Evolutionary conservation across 2,888 invertebrate genomes (phyloP).

Genomic region (Tetrapedia diversipes): DNA sequence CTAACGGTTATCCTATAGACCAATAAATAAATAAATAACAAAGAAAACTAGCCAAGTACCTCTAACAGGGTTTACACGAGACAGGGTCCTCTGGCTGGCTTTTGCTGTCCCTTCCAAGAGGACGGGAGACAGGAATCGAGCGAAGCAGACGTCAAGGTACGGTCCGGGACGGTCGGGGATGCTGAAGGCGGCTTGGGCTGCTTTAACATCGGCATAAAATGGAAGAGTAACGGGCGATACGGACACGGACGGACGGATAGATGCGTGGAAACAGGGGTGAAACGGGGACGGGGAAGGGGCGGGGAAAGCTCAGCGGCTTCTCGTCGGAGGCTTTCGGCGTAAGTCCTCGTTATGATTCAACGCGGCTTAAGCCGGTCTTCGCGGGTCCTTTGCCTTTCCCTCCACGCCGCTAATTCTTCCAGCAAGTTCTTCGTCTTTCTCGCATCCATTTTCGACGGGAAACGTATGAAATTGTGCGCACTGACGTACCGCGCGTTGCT

Average conservation of each 20-base stretch:
- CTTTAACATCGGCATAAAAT: slow-evolving; percentile 14
- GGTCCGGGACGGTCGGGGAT: background rate
- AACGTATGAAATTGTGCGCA: no score
- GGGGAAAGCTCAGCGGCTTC: slow-evolving; percentile 68
- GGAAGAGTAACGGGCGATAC: slow-evolving; percentile 13
- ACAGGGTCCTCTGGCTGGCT: no score
- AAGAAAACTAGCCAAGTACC: no score
- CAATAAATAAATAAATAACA: no score
- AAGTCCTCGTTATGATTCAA: slow-evolving; percentile 83
- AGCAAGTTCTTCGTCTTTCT: slow-evolving; percentile 60
- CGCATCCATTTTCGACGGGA: slow-evolving; percentile 71
- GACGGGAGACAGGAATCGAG: background rate
- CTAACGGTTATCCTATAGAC: no score
- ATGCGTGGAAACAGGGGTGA: slow-evolving; percentile 22
- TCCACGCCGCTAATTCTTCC: slow-evolving; percentile 61
- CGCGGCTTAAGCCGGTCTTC: slow-evolving; percentile 80
- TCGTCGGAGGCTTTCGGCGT: slow-evolving; percentile 78
- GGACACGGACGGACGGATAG: slow-evolving; percentile 30
- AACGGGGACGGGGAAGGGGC: slow-evolving; percentile 41
- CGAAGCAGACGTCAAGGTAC: background rate
- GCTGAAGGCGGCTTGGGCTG: background rate
- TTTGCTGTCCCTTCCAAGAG: background rate
- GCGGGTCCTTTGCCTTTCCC: slow-evolving; percentile 50
- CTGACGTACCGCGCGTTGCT: background rate
- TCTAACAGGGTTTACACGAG: no score